Base-by-base conservation (phyloP, 1,140 invertebrate species). In the Ephestia elutella region DNA sequence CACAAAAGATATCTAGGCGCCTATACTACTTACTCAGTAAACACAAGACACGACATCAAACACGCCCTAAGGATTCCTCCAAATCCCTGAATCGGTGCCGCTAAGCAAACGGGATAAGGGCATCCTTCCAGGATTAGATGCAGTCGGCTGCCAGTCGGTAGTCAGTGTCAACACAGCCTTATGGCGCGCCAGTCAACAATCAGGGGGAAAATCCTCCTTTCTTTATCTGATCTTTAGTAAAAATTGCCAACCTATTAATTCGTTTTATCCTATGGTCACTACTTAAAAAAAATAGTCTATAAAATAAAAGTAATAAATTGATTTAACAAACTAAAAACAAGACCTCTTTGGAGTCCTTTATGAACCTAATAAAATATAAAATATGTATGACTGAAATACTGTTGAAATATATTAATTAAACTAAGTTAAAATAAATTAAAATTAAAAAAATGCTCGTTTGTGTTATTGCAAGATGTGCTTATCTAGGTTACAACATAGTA, bases 101-200 rank as follows among this genome's bases (percentile, higher is more conserved):
- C 49, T 51, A 51, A 51, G 49, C 49, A 51, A 51, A 51, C 49
- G 19, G 49, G 49, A 51, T 51, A 51, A 51, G 19, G 17, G 49
- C 11, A 20, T 7, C 49, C 11, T 25, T 49, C 19, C 19, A 21
- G 49, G 49, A 51, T 51, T 51, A 51, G 20, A 1, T 15, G 5
- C 13, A 44, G 38, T 44, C 38, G 38, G 38, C 38, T 44, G 38
- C 38, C 38, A 44, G 13, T 44, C 38, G 38, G 38, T 44, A 44
- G 38, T 44, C 38, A 44, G 38, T 35, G 32, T 44, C 13, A 44
- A 44, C 38, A 44, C 38, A 3, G n/a, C 13, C 38, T 15, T 44
- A 17, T 15, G 30, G 9, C 4, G 30, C 38, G n/a, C 13, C 38
- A 17, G 38, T 44, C 38, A 44, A 44, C 38, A 44, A 17, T n/a